Percentiles rank a stretch among this genome's conserved stretches.
phyloP scores from a whole-genome alignment of 2,888 invertebrate genomes.

The Megastigmus dorsalis region DNA sequence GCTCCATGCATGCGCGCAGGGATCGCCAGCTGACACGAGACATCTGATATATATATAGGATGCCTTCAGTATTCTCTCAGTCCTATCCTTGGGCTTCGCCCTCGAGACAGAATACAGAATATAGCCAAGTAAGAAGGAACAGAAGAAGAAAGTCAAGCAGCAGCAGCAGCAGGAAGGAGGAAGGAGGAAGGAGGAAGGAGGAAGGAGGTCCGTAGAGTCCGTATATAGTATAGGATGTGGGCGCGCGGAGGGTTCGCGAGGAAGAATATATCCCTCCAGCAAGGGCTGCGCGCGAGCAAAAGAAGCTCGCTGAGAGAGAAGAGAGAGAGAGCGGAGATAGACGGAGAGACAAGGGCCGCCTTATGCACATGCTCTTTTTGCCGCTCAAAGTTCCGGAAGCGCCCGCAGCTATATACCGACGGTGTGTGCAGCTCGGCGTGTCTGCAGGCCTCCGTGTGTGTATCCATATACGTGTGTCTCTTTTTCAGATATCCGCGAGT shows the following conservation, averaged over 20 bases:
- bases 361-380: conserved; percentile 13
- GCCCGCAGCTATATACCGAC: no score
- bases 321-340: no score
- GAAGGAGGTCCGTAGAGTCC: not conserved
- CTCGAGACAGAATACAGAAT: not conserved
- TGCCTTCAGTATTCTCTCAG: no score
- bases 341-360: not conserved
- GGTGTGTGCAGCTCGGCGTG: no score
- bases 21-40: not conserved
- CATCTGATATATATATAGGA: no score
- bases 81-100: not conserved
- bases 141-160: not conserved
- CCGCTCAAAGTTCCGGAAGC: conserved; percentile 15
- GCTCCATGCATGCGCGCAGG: not conserved
- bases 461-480: no score
- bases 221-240: no score
- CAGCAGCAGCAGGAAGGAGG: not conserved
- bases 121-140: not conserved
- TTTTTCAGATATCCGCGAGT: no score
- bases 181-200: not conserved
- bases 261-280: not conserved
- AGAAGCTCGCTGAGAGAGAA: not conserved
- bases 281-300: not conserved
- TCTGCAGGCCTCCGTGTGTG: no score
- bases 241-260: not conserved